Evolutionary conservation across 2,888 invertebrate genomes (phyloP).

Genomic region (Drosophila percnosoma): DNA sequence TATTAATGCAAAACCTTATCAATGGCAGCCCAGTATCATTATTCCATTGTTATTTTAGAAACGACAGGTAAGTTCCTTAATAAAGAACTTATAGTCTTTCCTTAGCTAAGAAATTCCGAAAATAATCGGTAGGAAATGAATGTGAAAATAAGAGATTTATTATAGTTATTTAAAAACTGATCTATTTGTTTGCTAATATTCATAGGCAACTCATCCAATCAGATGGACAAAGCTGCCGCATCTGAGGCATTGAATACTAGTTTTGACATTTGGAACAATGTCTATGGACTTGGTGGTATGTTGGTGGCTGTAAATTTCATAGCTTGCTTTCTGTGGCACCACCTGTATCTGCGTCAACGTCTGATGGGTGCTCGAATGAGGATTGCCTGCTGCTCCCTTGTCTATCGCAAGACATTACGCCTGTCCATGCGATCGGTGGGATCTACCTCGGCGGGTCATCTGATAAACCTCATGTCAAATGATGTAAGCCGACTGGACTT

Average conservation of each 20-base stretch:
- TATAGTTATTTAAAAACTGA: not conserved
- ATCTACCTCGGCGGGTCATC: conserved; percentile 92
- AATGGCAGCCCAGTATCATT: not conserved
- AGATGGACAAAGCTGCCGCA: not conserved
- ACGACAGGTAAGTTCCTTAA: not conserved
- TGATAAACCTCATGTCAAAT: conserved; percentile 96
- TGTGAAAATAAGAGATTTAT: not conserved
- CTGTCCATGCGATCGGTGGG: conserved; percentile 90
- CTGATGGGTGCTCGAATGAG: conserved; percentile 88
- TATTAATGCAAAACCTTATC: not conserved
- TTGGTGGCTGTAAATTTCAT: conserved; percentile 86
- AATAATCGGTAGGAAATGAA: no score
- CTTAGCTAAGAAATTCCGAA: no score
- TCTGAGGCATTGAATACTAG: not conserved
- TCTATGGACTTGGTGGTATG: conserved; percentile 80
- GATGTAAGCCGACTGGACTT: conserved; percentile 97
- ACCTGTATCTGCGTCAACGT: conserved; percentile 82
- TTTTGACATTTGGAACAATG: conserved; percentile 80
- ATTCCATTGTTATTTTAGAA: not conserved
- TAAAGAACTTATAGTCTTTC: not conserved
- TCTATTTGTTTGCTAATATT: not conserved
- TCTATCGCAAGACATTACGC: conserved; percentile 87
- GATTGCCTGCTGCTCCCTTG: conserved; percentile 87
- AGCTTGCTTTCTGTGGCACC: conserved; percentile 84
- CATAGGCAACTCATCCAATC: conserved; percentile 10